Conservation (phyloP, 2,888 invertebrate species). For the Lepeophtheirus nordmannii region DNA sequence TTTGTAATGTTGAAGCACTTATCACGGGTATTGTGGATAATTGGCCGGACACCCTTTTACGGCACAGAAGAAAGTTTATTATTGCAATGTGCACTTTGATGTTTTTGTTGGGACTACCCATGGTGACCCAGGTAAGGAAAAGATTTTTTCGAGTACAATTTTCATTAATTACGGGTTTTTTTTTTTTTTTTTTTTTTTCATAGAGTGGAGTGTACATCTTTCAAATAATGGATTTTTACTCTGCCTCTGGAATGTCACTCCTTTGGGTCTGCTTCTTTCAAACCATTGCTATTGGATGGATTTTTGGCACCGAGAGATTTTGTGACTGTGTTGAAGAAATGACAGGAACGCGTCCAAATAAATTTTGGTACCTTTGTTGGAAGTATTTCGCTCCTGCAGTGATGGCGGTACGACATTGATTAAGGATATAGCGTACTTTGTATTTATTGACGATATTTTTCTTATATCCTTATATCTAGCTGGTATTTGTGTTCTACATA, state of each 20-base stretch:
- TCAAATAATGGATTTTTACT: constrained; percentile 42
- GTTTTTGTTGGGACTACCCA: constrained; percentile 44
- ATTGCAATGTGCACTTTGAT: constrained; percentile 44
- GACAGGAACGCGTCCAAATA: constrained; percentile 43
- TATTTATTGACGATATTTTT: neutral
- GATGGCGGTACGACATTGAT: constrained; percentile 40
- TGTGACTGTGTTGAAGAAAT: constrained; percentile 47
- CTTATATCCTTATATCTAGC: constrained; percentile 35
- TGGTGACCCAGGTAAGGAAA: constrained; percentile 44
- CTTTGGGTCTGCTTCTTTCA: constrained; percentile 48
- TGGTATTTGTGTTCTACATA: constrained; percentile 47
- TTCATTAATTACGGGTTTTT: neutral
- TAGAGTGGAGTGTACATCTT: constrained; percentile 39
- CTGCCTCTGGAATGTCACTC: constrained; percentile 42
- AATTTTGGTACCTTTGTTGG: constrained; percentile 46
- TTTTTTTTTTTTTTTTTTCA: constrained; percentile 23
- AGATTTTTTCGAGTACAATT: neutral
- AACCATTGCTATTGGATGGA: constrained; percentile 45
- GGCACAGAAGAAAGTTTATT: constrained; percentile 50
- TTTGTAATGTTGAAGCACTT: constrained; percentile 50
- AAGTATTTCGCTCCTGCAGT: constrained; percentile 44
- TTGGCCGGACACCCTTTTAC: constrained; percentile 43
- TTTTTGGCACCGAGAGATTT: constrained; percentile 44
- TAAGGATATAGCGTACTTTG: neutral
- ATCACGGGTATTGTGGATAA: constrained; percentile 45